A percentile compares a stretch with the other conserved stretches of the same genome.
phyloP scores from a whole-genome alignment of 1,140 invertebrate species.

The Zaprionus nigranus region DNA sequence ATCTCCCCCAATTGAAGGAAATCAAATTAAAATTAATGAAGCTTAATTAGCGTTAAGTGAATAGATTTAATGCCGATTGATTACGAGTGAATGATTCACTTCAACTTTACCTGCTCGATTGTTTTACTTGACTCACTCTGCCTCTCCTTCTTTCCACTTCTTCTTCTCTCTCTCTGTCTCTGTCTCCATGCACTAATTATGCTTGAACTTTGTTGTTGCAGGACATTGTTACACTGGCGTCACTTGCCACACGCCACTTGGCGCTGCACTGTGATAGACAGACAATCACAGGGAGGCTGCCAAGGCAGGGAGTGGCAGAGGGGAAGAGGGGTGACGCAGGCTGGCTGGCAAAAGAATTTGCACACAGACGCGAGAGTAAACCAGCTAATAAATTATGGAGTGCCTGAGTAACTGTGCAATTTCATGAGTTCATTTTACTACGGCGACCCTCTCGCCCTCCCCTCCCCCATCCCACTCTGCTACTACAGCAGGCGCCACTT shows the following conservation, averaged over 20 bases:
- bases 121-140: neutral
- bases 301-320: neutral
- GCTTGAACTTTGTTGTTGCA: constrained; percentile 3
- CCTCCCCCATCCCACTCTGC: neutral
- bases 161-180: neutral
- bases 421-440: constrained; percentile 68
- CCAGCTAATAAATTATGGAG: constrained; percentile 77
- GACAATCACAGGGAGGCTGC: constrained; percentile 14
- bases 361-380: constrained; percentile 33
- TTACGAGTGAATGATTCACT: neutral
- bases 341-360: constrained; percentile 32
- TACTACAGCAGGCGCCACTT: constrained; percentile 48
- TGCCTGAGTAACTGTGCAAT: constrained; percentile 61
- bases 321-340: neutral
- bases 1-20: neutral
- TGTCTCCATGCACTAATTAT: neutral
- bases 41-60: constrained; percentile 3
- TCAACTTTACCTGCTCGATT: neutral
- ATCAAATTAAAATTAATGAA: neutral
- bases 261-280: constrained; percentile 30
- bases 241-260: constrained; percentile 9
- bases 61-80: neutral
- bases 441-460: neutral
- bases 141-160: neutral
- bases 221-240: neutral